A percentile compares a stretch with the other conserved stretches of the same genome.
Evolutionary conservation across 2,113 vertebrate species (phyloP).

Genomic region (Eolophus roseicapilla): DNA sequence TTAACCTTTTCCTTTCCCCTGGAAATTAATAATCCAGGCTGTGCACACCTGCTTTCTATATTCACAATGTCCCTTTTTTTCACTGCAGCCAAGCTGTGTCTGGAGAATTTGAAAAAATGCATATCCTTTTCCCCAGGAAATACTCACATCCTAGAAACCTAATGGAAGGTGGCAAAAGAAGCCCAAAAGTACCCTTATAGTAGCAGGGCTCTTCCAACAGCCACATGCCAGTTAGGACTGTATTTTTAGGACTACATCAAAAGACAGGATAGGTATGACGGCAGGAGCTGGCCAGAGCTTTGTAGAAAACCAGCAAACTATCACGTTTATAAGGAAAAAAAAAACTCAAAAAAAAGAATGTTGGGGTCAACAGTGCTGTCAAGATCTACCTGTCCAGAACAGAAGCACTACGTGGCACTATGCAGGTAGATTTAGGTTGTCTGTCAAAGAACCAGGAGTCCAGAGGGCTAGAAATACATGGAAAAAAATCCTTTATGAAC

Average conservation of each 20-base stretch:
- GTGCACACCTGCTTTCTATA: not conserved
- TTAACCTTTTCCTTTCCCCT: constrained; percentile 35
- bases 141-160: not conserved
- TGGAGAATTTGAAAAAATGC: not conserved
- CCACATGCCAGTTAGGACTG: rapidly evolving
- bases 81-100: not conserved
- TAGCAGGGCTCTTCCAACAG: not conserved
- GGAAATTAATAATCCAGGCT: not conserved
- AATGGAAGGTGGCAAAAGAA: too few species aligned
- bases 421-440: too few species aligned
- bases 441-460: not conserved
- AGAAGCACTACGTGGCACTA: not conserved
- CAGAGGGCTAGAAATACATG: not conserved
- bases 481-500: not conserved
- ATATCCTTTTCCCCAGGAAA: not conserved
- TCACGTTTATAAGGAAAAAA: not conserved
- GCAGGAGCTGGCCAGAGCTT: not conserved
- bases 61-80: not conserved
- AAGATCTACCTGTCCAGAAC: not conserved
- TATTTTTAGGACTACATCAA: rapidly evolving
- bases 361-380: not conserved
- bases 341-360: too few species aligned
- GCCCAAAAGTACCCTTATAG: rapidly evolving
- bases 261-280: rapidly evolving
- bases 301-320: not conserved